Evolutionary conservation across 1,140 invertebrate genomes (phyloP).

Genomic region (Trinorchestia longiramus): DNA sequence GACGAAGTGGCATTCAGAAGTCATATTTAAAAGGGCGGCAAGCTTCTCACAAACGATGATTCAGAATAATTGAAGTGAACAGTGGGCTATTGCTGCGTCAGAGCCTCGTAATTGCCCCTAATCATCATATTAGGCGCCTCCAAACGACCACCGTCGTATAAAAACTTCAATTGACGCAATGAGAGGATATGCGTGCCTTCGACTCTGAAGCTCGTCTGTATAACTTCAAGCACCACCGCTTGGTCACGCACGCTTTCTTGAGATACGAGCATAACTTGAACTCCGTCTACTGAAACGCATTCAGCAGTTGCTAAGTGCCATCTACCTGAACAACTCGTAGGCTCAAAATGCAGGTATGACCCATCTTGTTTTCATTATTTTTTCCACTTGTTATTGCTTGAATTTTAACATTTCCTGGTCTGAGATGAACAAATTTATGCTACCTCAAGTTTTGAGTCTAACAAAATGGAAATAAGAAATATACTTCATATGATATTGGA

Average conservation of each 20-base stretch:
- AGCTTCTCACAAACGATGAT: slow-evolving; percentile 13
- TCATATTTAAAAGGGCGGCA: not conserved
- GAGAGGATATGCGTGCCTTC: slow-evolving; percentile 4
- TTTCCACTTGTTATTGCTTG: no score
- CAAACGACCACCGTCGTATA: slow-evolving; percentile 14
- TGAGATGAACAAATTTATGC: no score
- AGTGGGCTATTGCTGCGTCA: slow-evolving; percentile 6
- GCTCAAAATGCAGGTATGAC: no score
- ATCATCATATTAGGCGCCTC: slow-evolving; percentile 44
- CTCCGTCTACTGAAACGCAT: not conserved
- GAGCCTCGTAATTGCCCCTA: slow-evolving; percentile 21
- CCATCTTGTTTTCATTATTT: no score
- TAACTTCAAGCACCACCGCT: not conserved
- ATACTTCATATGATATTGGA: no score
- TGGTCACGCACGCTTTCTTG: not conserved
- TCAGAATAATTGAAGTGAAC: slow-evolving; percentile 30
- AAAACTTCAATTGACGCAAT: slow-evolving; percentile 45
- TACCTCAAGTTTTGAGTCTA: no score
- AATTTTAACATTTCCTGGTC: no score
- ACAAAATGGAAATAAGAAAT: no score
- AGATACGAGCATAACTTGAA: not conserved
- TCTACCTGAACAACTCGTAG: not conserved
- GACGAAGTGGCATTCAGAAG: not conserved
- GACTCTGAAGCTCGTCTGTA: not conserved
- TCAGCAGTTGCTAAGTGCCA: not conserved